Conservation (phyloP, 2,113 vertebrate species). For the Xiphophorus hellerii region DNA sequence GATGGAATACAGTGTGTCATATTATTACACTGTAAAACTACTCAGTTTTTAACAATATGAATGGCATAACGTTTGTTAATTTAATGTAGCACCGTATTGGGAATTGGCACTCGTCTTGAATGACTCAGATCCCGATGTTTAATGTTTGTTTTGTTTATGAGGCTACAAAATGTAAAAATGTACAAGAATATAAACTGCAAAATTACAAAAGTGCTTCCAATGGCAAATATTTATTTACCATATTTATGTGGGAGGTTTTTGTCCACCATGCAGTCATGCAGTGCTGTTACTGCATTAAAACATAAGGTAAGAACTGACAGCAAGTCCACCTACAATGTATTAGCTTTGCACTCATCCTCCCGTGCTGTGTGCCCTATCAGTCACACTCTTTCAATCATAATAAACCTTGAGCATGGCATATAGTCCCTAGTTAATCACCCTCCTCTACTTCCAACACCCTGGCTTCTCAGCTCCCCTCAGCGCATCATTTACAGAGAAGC, state of each 20-base stretch:
- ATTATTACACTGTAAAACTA: not conserved
- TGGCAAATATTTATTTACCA: too few species aligned
- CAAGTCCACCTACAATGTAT: not conserved
- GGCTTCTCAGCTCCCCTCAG: constrained; percentile 41
- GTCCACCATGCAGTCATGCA: not conserved
- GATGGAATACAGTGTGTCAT: not conserved
- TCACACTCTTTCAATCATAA: constrained; percentile 49
- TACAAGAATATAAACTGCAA: not conserved
- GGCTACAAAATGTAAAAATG: not conserved
- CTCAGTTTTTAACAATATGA: not conserved
- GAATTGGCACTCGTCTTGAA: too few species aligned
- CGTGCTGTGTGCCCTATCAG: constrained; percentile 25
- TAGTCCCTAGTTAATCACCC: constrained; percentile 46
- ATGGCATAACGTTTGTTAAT: not conserved
- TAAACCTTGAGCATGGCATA: constrained; percentile 35
- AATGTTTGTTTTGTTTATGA: not conserved
- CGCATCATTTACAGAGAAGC: constrained; percentile 43
- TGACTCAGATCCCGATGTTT: too few species aligned
- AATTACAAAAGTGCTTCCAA: too few species aligned
- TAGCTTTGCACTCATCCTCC: not conserved
- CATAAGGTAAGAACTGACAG: not conserved
- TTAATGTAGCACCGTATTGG: not conserved
- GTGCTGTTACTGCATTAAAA: not conserved
- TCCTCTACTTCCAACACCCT: constrained; percentile 26
- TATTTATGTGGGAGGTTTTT: not conserved